Percentiles rank a stretch among this genome's conserved stretches.
Conservation (phyloP, 2,113 vertebrate species). For the Megaceryle maxima region DNA sequence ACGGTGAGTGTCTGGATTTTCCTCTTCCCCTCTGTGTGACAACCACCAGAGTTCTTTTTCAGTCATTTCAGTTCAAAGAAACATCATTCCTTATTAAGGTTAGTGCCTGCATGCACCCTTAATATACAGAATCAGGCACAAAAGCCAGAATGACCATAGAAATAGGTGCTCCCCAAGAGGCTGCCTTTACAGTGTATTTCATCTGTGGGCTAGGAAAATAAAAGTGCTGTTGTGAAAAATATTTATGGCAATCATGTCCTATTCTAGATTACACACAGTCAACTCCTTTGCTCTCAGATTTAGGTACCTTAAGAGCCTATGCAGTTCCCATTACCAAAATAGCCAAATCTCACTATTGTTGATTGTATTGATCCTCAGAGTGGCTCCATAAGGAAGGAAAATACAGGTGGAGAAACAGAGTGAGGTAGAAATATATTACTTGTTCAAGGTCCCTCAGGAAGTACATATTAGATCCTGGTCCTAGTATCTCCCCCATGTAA, state of each 20-base stretch:
- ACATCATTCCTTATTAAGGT: not conserved
- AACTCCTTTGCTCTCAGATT: not conserved
- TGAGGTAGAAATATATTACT: not conserved
- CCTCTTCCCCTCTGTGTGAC: not conserved
- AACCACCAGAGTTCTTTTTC: not conserved
- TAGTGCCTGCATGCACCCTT: not conserved
- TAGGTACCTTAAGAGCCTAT: not conserved
- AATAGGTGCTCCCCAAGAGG: not conserved
- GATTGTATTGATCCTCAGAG: not conserved
- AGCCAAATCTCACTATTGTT: not conserved
- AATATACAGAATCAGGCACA: not conserved
- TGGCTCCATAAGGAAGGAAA: not conserved
- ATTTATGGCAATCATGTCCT: not conserved
- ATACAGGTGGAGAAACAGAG: not conserved
- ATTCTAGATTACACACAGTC: not conserved
- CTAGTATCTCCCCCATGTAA: not conserved
- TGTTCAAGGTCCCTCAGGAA: not conserved
- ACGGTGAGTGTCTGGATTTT: slow-evolving; percentile 71
- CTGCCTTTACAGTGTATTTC: not conserved
- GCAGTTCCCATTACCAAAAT: not conserved
- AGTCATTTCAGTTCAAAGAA: not conserved
- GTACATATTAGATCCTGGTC: not conserved
- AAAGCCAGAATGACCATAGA: not conserved
- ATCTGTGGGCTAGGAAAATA: not conserved
- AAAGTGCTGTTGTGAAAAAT: not conserved